A percentile compares a stretch with the other conserved stretches of the same genome.
phyloP scores from a whole-genome alignment of 2,888 invertebrate genomes.

The Pomacea canaliculata region DNA sequence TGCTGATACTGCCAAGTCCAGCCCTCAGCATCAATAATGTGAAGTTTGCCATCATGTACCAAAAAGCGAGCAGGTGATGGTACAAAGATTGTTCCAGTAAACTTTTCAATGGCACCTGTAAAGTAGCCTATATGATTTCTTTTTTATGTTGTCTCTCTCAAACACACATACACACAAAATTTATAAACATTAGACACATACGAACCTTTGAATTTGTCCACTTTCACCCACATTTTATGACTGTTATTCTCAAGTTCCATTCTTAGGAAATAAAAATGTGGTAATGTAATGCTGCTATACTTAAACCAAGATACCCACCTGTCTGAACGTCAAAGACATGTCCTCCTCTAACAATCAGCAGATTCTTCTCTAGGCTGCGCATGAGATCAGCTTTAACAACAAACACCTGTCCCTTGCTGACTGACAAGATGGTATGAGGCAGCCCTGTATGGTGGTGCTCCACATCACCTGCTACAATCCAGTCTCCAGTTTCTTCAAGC shows the following conservation, averaged over 20 bases:
- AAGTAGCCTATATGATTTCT: background rate
- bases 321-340: constrained; percentile 6
- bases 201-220: no score
- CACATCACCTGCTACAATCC: background rate
- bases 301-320: background rate
- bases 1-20: constrained; percentile 13
- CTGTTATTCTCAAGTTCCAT: no score
- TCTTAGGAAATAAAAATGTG: no score
- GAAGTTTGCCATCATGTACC: constrained; percentile 21
- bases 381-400: constrained; percentile 14
- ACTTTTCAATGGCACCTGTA: constrained; percentile 23
- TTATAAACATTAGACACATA: no score
- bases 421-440: background rate
- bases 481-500: background rate
- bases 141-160: background rate
- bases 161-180: no score
- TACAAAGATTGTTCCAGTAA: constrained; percentile 23
- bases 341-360: constrained; percentile 1
- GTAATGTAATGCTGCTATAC: no score
- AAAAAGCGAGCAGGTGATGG: constrained; percentile 28
- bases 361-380: background rate
- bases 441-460: background rate
- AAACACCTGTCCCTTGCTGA: constrained; percentile 4
- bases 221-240: no score
- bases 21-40: constrained; percentile 29